Evolutionary conservation across 1,140 invertebrate species (phyloP).

Genomic region (Lordiphosa collinella): DNA sequence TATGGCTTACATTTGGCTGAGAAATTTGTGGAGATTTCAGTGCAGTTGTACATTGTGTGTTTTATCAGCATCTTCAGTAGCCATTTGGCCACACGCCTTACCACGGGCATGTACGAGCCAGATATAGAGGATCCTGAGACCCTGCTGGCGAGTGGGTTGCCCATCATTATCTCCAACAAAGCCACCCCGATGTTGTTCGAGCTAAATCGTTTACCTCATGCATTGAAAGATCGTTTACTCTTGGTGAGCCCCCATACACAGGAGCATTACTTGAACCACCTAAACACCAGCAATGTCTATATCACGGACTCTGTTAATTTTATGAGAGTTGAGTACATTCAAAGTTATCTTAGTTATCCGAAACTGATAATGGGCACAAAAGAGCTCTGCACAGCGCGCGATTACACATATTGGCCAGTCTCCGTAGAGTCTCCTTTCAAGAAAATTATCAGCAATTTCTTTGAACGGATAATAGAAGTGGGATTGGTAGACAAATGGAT

Average conservation of each 20-base stretch:
- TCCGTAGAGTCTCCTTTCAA: background rate
- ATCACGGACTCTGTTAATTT: background rate
- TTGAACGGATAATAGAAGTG: background rate
- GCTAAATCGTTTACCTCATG: background rate
- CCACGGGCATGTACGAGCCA: background rate
- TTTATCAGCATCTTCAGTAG: background rate
- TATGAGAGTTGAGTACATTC: background rate
- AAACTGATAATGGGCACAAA: background rate
- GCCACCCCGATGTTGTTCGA: background rate
- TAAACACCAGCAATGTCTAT: conserved; percentile 23
- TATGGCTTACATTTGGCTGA: conserved; percentile 8
- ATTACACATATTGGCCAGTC: background rate
- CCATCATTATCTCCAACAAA: conserved; percentile 9
- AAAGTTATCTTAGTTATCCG: background rate
- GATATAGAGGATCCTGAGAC: conserved; percentile 9
- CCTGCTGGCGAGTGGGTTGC: conserved; percentile 14
- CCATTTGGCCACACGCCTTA: conserved; percentile 1
- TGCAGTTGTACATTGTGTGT: background rate
- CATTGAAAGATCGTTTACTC: conserved; percentile 1
- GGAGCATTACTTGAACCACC: background rate
- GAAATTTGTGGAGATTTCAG: background rate
- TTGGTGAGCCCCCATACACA: background rate
- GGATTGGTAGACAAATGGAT: background rate
- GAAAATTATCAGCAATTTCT: background rate
- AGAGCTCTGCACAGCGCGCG: background rate